Evolutionary conservation across 2,113 vertebrate species (phyloP).

Genomic region (Burhinus bistriatus): DNA sequence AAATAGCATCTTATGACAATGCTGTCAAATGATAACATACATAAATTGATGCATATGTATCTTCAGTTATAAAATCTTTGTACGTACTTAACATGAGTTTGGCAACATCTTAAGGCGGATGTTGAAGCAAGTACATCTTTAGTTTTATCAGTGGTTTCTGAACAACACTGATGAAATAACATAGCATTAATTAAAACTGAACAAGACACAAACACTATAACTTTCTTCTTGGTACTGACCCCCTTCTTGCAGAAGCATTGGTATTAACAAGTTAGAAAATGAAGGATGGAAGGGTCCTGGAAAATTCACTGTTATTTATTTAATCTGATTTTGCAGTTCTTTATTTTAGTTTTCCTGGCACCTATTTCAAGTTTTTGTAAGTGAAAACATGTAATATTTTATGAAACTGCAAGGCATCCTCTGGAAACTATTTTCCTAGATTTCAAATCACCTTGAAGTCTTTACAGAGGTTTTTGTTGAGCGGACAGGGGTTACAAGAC

Average conservation of each 20-base stretch:
- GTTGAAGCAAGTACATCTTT: not conserved
- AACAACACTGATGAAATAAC: not conserved
- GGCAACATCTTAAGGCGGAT: not conserved
- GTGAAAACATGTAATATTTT: not conserved
- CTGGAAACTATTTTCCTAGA: not conserved
- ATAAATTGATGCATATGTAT: not conserved
- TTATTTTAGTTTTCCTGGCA: conserved; percentile 28
- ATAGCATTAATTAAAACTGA: not conserved
- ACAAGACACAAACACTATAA: not conserved
- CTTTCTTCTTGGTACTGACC: not conserved
- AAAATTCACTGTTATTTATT: conserved; percentile 17
- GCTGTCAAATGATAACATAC: not conserved
- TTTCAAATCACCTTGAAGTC: not conserved
- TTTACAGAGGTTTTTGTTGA: not conserved
- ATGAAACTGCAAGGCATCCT: not conserved
- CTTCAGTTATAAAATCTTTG: not conserved
- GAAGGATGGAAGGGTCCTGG: not conserved
- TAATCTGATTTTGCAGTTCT: conserved; percentile 5
- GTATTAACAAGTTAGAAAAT: not conserved
- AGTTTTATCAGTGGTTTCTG: not conserved
- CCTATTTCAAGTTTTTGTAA: not conserved
- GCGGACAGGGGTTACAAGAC: not conserved
- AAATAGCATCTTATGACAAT: not conserved
- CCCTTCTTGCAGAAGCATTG: not conserved
- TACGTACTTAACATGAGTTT: not conserved